phyloP scores from a whole-genome alignment of 2,113 vertebrate species.

The Tenebrosternarchus preto region DNA sequence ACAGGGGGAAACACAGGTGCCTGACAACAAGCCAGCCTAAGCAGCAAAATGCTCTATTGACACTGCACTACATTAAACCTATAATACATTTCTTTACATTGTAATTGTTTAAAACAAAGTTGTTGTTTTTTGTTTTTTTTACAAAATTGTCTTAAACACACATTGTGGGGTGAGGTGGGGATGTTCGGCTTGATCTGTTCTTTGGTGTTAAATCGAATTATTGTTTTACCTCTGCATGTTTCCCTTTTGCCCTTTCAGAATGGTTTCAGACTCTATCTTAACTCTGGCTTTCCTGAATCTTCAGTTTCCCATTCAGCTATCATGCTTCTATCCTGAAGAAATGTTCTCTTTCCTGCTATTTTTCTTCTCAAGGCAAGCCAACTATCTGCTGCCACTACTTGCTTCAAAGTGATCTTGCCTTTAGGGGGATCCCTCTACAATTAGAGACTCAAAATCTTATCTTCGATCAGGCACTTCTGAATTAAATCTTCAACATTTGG shows the following conservation, averaged over 20 bases:
- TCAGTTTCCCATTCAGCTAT: constrained; percentile 7
- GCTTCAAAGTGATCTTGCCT: constrained; percentile 66
- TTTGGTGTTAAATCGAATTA: neutral
- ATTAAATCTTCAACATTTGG: constrained; percentile 71
- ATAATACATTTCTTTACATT: too few relatives aligned
- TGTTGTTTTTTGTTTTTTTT: too few relatives aligned
- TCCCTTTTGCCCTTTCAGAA: neutral
- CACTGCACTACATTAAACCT: neutral
- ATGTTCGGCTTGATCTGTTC: neutral
- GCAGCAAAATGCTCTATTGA: neutral
- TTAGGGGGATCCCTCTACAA: constrained; percentile 46
- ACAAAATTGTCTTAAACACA: too few relatives aligned
- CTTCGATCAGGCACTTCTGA: constrained; percentile 60
- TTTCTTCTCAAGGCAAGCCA: constrained; percentile 7
- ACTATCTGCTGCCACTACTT: constrained; percentile 61
- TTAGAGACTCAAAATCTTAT: constrained; percentile 52
- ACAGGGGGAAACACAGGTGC: neutral
- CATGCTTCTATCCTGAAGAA: constrained; percentile 32
- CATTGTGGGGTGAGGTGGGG: too few relatives aligned
- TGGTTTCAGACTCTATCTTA: constrained; percentile 6
- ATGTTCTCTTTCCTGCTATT: constrained; percentile 6
- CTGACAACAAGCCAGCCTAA: neutral
- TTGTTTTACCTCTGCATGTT: constrained; percentile 1
- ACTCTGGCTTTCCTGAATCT: neutral
- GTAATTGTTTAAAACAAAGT: too few relatives aligned